Evolutionary conservation across 2,797 vertebrate genomes (phyloP), one percentile per base, ranked within the genome.

Genomic region (Artibeus jamaicensis): DNA sequence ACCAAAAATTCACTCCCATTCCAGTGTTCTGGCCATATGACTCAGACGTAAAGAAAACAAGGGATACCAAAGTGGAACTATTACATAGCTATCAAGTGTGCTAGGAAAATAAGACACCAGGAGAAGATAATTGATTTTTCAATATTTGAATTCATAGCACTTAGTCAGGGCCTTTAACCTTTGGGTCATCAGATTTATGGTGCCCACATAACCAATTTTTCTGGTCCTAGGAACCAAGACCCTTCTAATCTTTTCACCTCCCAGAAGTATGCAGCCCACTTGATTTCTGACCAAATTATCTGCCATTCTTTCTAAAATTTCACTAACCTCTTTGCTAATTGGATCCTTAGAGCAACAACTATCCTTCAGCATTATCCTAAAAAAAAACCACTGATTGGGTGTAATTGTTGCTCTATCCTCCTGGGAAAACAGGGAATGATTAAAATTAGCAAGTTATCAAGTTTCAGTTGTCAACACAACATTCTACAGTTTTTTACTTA

Each of bases 401-500:
- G 48, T 85, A 53, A 53, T 44, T 74, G 57, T 82, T 79, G 29
- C 14, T 87, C 6, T 57, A 2, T 42, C 59, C 8, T 81, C 21
- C 29, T 8, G 4, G 24, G 29, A 91, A 87, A 91, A 62, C 19
- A 83, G 22, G 78, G 8, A 87, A 91, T 73, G 34, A 78, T 39
- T 73, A 37, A 93, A 79, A 34, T 68, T 74, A 93, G 71, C 84
- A 81, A 92, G 85, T 93, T 21, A 46, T 85, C 65, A 89, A 71
- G 44, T 67, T 86, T 86, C 77, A 94, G 55, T 67, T 67, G 16
- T 39, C 50, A 89, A 37, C 37, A 82, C 39, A 93, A 76, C 26
- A 44, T 68, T 84, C 53, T 77, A 46, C 2, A 65, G 44, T 89
- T 68, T 84, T 94, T 88, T 77, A 34, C n/a, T 76, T 79, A 89